Evolutionary conservation across 2,888 invertebrate genomes (phyloP), one percentile per base, ranked within the genome.

Genomic region (Callimorpha dominula): DNA sequence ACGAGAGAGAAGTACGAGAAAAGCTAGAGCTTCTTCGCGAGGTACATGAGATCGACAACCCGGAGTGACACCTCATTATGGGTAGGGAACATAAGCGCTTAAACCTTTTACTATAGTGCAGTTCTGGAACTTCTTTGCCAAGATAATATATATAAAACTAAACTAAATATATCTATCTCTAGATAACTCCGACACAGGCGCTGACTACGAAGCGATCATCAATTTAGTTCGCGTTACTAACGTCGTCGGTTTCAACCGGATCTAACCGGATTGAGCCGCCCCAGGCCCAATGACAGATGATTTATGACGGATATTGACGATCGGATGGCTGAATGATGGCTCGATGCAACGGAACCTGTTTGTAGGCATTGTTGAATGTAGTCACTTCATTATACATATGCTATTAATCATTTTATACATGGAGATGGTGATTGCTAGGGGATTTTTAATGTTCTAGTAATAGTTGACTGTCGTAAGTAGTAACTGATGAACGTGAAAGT

Each of bases 171-270:
- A 78, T 84, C 83, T 31, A 31, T 31, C 1, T 80, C 1, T 80
- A 81, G 81, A 80, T 82, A 77, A 82, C 73, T 70, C 75, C 66
- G 68, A 78, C 78, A 79, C 67, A 68, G 11, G 57, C 46, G 31
- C 46, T 46, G 63, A 72, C 70, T 74, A 73, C 71, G 69, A 71
- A 78, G 65, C 79, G 75, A 82, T 81, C 85, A 85, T 85, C 85
- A 81, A 84, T 85, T 78, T 80, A 80, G 85, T 80, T 83, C 81
- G 68, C 72, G 81, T 85, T 85, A 77, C 82, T 75, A 76, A 82
- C 85, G 73, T 72, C 54, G 67, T 74, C 76, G 63, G 72, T 73
- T 72, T 57, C 49, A 65, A 9, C 72, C 76, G 78, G 79, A 73
- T 71, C 68, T 65, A 50, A 66, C 71, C 68, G 74, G 78, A 67